Conservation (phyloP, 2,113 vertebrate species). For the Diglossa brunneiventris region DNA sequence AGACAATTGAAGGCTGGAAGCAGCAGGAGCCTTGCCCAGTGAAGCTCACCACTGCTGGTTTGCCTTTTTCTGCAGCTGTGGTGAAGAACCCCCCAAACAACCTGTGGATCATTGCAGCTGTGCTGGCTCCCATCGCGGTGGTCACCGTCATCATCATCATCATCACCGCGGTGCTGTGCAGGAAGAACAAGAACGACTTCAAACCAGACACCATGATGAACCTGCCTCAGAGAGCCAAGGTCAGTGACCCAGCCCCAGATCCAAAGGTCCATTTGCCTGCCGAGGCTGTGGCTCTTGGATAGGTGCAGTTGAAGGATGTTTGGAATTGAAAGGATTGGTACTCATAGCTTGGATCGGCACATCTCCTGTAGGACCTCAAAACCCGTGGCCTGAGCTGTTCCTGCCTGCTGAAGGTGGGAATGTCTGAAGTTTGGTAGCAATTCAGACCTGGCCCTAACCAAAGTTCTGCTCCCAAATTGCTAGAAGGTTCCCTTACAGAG, state of each 20-base stretch:
- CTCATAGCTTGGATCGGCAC: not conserved
- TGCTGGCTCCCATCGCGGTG: slow-evolving; percentile 91
- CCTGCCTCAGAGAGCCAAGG: slow-evolving; percentile 94
- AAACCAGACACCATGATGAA: slow-evolving; percentile 93
- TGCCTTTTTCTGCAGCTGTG: slow-evolving; percentile 79
- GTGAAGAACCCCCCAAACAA: slow-evolving; percentile 97
- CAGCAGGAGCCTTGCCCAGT: not conserved
- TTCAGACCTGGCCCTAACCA: not conserved
- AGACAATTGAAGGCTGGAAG: not conserved
- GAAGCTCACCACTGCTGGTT: not conserved
- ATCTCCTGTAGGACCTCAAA: not conserved
- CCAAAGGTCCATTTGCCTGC: not conserved
- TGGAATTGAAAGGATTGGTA: not conserved
- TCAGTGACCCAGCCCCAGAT: not conserved
- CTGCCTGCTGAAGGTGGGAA: not conserved
- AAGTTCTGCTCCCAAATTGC: not conserved
- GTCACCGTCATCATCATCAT: slow-evolving; percentile 96
- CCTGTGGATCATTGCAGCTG: slow-evolving; percentile 96
- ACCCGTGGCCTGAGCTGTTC: not conserved
- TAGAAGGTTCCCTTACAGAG: not conserved
- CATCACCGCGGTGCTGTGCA: slow-evolving; percentile 94
- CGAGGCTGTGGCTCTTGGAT: not conserved
- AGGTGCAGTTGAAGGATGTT: not conserved
- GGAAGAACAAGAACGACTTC: slow-evolving; percentile 97
- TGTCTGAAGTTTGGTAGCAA: not conserved